phyloP scores from a whole-genome alignment of 2,113 vertebrate species.

The Ceratotherium simum region DNA sequence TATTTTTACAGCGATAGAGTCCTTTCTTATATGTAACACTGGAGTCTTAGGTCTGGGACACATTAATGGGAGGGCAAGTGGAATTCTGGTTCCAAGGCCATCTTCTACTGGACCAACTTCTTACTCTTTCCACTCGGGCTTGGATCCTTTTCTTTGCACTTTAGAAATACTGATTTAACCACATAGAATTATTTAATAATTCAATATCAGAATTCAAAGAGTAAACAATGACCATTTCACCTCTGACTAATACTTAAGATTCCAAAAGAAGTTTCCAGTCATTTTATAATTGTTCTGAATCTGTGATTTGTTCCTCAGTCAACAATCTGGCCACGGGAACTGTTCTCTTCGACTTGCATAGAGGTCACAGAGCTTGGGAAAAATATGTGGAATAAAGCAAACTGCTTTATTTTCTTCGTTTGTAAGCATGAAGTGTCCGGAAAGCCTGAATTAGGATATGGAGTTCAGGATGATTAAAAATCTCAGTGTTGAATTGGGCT shows the following conservation, averaged over 20 bases:
- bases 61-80: background rate
- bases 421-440: background rate
- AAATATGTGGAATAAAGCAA: background rate
- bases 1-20: background rate
- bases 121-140: background rate
- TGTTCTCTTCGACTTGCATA: background rate
- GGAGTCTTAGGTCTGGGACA: background rate
- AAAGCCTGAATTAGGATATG: slow-evolving; percentile 8
- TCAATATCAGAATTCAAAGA: background rate
- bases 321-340: background rate
- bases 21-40: background rate
- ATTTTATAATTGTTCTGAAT: background rate
- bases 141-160: background rate
- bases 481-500: background rate
- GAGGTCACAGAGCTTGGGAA: slow-evolving; percentile 9
- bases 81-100: background rate
- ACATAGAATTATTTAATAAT: background rate
- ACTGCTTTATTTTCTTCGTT: background rate
- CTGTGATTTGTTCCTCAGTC: background rate
- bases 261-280: background rate
- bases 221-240: background rate
- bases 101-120: background rate
- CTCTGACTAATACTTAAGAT: slow-evolving; percentile 1
- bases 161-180: background rate
- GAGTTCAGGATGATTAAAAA: background rate